Conservation (phyloP, 2,888 invertebrate species). For the Ethmia dodecea region DNA sequence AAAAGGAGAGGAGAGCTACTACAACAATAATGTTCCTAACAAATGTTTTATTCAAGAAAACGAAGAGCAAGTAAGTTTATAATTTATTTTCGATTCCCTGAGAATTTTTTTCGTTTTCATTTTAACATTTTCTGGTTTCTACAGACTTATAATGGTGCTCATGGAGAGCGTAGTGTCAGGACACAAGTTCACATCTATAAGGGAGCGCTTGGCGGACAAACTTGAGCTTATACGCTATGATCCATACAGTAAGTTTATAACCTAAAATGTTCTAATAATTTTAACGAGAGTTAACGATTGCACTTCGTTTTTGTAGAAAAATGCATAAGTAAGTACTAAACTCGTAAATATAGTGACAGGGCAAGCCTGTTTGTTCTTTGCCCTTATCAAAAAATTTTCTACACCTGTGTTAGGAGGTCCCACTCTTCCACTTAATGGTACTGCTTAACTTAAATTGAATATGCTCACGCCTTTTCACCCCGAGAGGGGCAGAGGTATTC, state of each 20-base stretch:
- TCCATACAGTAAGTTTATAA: slow-evolving; percentile 83
- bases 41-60: slow-evolving; percentile 82
- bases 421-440: too few relatives aligned
- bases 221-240: slow-evolving; percentile 85
- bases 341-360: too few relatives aligned
- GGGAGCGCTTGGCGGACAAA: slow-evolving; percentile 88
- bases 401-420: too few relatives aligned
- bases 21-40: slow-evolving; percentile 81
- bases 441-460: too few relatives aligned
- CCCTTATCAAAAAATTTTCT: too few relatives aligned
- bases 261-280: too few relatives aligned
- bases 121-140: slow-evolving; percentile 29
- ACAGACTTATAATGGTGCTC: slow-evolving; percentile 86
- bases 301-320: too few relatives aligned
- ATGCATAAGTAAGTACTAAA: too few relatives aligned
- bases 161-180: slow-evolving; percentile 89
- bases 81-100: slow-evolving; percentile 2
- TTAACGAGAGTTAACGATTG: too few relatives aligned
- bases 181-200: slow-evolving; percentile 80
- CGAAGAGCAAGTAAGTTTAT: slow-evolving; percentile 85
- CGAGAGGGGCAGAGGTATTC: too few relatives aligned
- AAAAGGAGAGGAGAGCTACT: not conserved
- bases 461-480: too few relatives aligned
- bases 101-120: not conserved
- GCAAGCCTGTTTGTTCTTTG: too few relatives aligned